A percentile compares a stretch with the other conserved stretches of the same genome.
Conservation (phyloP, 2,888 invertebrate genomes). For the Dynastes maya region DNA sequence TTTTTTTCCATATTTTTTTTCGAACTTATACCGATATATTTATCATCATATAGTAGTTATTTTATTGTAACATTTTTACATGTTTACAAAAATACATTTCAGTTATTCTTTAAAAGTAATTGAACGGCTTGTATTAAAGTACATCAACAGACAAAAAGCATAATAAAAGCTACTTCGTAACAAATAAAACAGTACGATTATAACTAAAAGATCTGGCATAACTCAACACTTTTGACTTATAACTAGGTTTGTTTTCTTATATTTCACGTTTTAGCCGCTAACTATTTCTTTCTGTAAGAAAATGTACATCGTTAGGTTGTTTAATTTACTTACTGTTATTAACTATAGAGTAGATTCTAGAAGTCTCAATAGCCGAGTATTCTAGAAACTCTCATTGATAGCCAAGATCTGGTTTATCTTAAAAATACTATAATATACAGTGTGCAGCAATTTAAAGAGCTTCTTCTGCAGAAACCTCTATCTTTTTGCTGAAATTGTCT, state of each 20-base stretch:
- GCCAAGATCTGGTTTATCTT: background rate
- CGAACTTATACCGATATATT: conserved; percentile 32
- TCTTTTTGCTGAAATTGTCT: conserved; percentile 30
- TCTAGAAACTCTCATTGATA: background rate
- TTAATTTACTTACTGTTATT: conserved; percentile 31
- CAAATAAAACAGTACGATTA: conserved; percentile 36
- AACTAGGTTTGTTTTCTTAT: conserved; percentile 30
- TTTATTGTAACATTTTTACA: conserved; percentile 44
- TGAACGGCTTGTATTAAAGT: conserved; percentile 42
- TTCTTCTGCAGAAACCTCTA: conserved; percentile 27
- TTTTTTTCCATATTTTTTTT: conserved; percentile 11
- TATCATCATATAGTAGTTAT: conserved; percentile 37
- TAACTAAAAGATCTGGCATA: conserved; percentile 11
- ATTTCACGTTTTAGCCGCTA: conserved; percentile 34
- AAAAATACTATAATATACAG: conserved; percentile 30
- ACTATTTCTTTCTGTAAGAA: conserved; percentile 44
- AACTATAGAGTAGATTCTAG: conserved; percentile 23
- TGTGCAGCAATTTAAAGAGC: conserved; percentile 24
- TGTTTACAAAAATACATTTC: conserved; percentile 50
- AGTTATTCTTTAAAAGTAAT: conserved; percentile 42
- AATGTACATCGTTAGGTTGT: conserved; percentile 37
- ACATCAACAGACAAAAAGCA: conserved; percentile 45
- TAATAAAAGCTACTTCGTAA: conserved; percentile 37
- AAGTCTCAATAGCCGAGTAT: conserved; percentile 7
- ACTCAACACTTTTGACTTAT: conserved; percentile 39